Base-by-base conservation (phyloP, 2,888 invertebrate species). In the Pristionchus arcanus region DNA sequence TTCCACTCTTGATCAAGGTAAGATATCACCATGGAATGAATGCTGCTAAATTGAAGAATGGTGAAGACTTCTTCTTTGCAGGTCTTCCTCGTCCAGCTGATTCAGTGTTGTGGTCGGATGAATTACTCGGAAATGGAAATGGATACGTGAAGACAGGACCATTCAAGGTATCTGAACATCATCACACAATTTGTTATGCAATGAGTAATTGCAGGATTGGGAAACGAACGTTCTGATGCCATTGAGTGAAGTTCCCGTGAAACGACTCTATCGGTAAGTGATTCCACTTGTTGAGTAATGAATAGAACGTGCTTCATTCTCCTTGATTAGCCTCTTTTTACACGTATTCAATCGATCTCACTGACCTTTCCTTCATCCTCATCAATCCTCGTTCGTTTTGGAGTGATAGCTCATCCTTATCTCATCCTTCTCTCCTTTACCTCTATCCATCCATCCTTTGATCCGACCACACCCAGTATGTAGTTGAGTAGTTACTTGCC, bases 41-140 rank as follows among this genome's bases (percentile, higher is more conserved):
- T n/a, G 85, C 34, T 31, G 55, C 91, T 28, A 21, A 28, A n/a
- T 21, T 77, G 63, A 25, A 63, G 25, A 63, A 4, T 2, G 63
- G 3, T n/a, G 1, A n/a, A 63, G 25, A 25, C 7, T 7, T 49
- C 0, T 9, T 49, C 42, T 2, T 0, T 63, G 11, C 74, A 94
- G 94, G 94, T 25, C 92, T 95, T n/a, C 95, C 95, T 9, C 94
- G 95, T 21, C 93, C 94, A 59, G 90, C 93, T 9, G 94, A 95
- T 86, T 93, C 93, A 89, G 93, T 94, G 21, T 63, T 95, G 37
- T 95, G 95, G 94, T 93, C 94, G 16, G 94, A 94, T 53, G 93
- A 94, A 86, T 89, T 95, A 59, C 89, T 95, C 63, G 95, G 95
- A 19, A 95, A 95, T 90, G 95, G 94, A 7, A 94, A 94, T 90